phyloP scores from a whole-genome alignment of 2,888 invertebrate genomes.

The Trissolcus brochymenae region DNA sequence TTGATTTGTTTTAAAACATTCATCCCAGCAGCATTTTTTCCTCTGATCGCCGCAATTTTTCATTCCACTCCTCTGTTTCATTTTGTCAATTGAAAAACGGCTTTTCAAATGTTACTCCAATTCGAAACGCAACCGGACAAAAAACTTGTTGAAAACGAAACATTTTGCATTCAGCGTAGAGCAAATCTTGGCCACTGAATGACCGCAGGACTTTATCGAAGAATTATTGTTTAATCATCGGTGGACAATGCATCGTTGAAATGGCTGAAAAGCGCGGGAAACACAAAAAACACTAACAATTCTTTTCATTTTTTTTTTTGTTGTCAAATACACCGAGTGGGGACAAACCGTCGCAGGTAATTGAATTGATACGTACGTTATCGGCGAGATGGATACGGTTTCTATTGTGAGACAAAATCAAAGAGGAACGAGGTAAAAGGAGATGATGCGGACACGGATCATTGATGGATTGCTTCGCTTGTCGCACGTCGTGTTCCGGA shows the following conservation, averaged over 20 bases:
- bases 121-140: too few species aligned
- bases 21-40: too few species aligned
- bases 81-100: too few species aligned
- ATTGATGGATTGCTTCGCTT: conserved; percentile 68
- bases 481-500: conserved; percentile 66
- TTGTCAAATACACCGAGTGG: background rate
- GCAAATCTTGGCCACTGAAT: too few species aligned
- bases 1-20: too few species aligned
- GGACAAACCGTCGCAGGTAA: conserved; percentile 31
- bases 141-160: too few species aligned
- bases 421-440: conserved; percentile 54
- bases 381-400: conserved; percentile 49
- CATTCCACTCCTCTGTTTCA: too few species aligned
- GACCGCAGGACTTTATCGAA: background rate
- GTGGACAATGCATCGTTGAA: conserved; percentile 35
- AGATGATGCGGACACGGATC: conserved; percentile 43
- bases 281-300: conserved; percentile 9
- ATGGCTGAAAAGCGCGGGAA: background rate
- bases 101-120: too few species aligned
- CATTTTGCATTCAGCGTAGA: too few species aligned
- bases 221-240: conserved; percentile 26
- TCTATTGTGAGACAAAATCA: conserved; percentile 54
- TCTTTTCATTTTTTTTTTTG: too few species aligned
- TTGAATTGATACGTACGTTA: conserved; percentile 51
- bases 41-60: too few species aligned